These are phyloP conservation scores for Mormyrus proboscirostris DNA, from an alignment of 2,797 vertebrate species.

Conservation along the genomic window DNA sequence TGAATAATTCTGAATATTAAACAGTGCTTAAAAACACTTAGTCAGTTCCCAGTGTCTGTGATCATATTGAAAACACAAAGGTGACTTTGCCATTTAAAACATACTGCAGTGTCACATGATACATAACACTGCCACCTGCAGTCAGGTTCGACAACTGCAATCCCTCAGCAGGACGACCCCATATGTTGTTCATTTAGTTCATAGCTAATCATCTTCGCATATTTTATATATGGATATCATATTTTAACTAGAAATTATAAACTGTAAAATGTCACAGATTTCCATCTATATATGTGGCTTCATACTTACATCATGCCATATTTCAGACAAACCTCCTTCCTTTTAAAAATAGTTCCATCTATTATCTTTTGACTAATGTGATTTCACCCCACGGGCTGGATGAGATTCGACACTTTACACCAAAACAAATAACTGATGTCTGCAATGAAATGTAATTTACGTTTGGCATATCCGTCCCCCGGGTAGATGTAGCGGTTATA, in stretches of 20 bases:
- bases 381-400: background rate
- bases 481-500: constrained; percentile 95
- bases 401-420: constrained; percentile 13
- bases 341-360: constrained; percentile 7
- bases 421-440: constrained; percentile 19
- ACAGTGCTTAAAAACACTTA: background rate
- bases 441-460: constrained; percentile 60
- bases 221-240: background rate
- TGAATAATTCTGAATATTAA: constrained; percentile 15
- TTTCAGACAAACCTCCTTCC: background rate
- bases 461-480: constrained; percentile 80
- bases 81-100: constrained; percentile 12
- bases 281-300: background rate
- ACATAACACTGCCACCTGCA: constrained; percentile 39
- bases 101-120: constrained; percentile 16
- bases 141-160: constrained; percentile 26
- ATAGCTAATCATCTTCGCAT: background rate
- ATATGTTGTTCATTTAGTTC: background rate
- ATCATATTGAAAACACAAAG: constrained; percentile 2
- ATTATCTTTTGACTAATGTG: constrained; percentile 5
- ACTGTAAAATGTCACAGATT: background rate
- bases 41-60: background rate
- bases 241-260: background rate
- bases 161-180: background rate
- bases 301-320: background rate